Conservation (phyloP, 2,113 vertebrate species). For the Solea senegalensis region DNA sequence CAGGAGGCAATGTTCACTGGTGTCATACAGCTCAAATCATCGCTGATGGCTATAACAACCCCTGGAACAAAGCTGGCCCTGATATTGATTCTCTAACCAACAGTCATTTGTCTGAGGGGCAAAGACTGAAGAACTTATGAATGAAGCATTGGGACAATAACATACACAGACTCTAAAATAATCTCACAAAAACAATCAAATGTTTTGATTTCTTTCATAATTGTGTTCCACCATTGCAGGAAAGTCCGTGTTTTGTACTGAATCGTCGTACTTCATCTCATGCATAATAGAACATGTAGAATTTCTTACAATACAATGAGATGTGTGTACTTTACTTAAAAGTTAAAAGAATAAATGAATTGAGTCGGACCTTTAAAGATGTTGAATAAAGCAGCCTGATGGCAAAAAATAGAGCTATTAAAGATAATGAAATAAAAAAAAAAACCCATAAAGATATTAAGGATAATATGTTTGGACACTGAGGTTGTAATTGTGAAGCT, state of each 20-base stretch:
- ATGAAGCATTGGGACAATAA: too few relatives aligned
- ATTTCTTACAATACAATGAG: not conserved
- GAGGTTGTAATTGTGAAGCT: constrained; percentile 46
- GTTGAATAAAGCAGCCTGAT: constrained; percentile 35
- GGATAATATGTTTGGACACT: constrained; percentile 45
- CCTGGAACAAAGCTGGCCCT: too few relatives aligned
- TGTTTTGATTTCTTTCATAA: too few relatives aligned
- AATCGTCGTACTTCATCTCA: constrained; percentile 22
- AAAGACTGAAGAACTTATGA: too few relatives aligned
- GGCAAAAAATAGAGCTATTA: not conserved
- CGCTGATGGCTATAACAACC: too few relatives aligned
- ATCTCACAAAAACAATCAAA: too few relatives aligned
- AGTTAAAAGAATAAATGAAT: constrained; percentile 14
- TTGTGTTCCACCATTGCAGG: not conserved
- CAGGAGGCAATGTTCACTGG: too few relatives aligned
- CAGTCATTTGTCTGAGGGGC: too few relatives aligned
- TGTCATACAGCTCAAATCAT: too few relatives aligned
- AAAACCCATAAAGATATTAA: constrained; percentile 37
- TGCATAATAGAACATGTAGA: constrained; percentile 34
- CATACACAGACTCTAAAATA: too few relatives aligned
- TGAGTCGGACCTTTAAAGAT: constrained; percentile 20
- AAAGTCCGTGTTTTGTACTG: not conserved
- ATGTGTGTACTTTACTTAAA: constrained; percentile 9
- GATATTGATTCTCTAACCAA: too few relatives aligned
- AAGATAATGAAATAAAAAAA: not conserved